Conservation (phyloP, 2,113 vertebrate genomes). For the Nibea coibor region DNA sequence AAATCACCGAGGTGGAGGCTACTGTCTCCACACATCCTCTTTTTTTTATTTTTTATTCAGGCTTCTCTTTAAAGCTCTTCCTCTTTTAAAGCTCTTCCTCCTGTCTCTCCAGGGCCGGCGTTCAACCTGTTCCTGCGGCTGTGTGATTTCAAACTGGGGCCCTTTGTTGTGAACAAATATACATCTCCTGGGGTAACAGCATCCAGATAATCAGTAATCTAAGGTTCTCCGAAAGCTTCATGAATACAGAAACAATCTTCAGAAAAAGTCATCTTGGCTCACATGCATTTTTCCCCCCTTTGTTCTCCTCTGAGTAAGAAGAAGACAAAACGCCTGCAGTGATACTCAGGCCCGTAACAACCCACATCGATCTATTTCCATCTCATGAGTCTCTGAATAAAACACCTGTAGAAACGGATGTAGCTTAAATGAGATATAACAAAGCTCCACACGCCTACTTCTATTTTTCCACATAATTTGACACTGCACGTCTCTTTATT, state of each 20-base stretch:
- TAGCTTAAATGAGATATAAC: constrained; percentile 53
- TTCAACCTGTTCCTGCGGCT: constrained; percentile 89
- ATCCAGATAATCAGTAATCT: constrained; percentile 70
- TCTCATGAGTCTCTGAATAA: constrained; percentile 48
- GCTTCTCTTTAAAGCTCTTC: constrained; percentile 60
- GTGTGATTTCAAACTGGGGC: constrained; percentile 87
- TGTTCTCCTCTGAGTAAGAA: constrained; percentile 45
- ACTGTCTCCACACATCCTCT: constrained; percentile 42
- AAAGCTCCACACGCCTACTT: constrained; percentile 28
- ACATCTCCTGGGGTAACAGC: constrained; percentile 87
- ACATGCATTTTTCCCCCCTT: constrained; percentile 26
- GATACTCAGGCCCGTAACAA: constrained; percentile 45
- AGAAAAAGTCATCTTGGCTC: constrained; percentile 50
- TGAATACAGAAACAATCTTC: constrained; percentile 55
- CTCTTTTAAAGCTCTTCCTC: constrained; percentile 60
- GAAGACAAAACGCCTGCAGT: constrained; percentile 56
- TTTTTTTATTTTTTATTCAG: constrained; percentile 23
- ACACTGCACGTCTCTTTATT: constrained; percentile 33
- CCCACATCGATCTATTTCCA: constrained; percentile 57
- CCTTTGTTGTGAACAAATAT: constrained; percentile 88
- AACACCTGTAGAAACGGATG: constrained; percentile 61
- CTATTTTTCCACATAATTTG: constrained; percentile 52
- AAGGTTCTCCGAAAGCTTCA: constrained; percentile 46
- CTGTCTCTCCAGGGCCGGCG: constrained; percentile 84
- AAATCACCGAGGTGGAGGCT: constrained; percentile 50